These are phyloP conservation scores for Serilophus lunatus DNA, from an alignment of 2,113 vertebrate species.

Conservation along the genomic window DNA sequence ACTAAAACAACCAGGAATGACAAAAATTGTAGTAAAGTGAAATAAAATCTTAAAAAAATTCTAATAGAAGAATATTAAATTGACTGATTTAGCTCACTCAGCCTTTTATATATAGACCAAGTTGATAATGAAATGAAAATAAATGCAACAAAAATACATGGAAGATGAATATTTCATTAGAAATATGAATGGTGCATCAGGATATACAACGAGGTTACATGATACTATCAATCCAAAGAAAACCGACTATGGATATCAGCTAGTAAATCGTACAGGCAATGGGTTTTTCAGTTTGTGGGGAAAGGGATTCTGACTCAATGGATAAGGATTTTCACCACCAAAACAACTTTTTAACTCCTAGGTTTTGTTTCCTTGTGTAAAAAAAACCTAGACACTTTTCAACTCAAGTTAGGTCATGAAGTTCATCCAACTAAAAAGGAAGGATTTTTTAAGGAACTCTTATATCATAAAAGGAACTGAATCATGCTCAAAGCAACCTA, in stretches of 20 bases:
- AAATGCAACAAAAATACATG: neutral
- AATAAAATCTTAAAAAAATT: neutral
- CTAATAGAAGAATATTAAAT: neutral
- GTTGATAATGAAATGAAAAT: neutral
- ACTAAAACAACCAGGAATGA: neutral
- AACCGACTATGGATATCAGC: neutral
- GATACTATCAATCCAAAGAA: neutral
- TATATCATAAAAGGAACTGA: neutral
- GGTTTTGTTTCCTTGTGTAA: neutral
- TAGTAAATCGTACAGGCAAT: neutral
- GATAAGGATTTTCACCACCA: neutral
- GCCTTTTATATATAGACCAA: neutral
- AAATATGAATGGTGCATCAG: neutral
- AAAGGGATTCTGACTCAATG: neutral
- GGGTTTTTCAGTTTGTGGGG: neutral
- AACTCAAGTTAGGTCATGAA: neutral
- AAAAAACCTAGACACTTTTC: neutral
- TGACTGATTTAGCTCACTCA: neutral
- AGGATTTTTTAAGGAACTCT: neutral
- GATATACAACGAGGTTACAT: neutral
- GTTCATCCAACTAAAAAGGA: neutral
- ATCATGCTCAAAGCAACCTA: neutral
- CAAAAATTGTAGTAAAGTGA: neutral
- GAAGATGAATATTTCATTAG: neutral
- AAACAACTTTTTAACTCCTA: neutral